Evolutionary conservation across 2,888 invertebrate genomes (phyloP).

Genomic region (Drosophila macrothrix): DNA sequence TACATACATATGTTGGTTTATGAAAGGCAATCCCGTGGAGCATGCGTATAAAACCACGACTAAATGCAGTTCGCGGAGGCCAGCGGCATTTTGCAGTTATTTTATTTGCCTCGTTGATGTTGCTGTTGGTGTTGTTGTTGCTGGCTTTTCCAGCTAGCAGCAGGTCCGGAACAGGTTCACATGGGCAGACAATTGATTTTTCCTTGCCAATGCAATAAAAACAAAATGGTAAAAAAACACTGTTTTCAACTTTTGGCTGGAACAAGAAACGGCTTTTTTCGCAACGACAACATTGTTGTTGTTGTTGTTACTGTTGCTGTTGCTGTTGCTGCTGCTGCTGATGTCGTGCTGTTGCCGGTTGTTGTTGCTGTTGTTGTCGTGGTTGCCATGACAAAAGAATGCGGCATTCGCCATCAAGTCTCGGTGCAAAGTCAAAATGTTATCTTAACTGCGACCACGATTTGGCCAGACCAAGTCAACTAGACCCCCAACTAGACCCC

Average conservation of each 20-base stretch:
- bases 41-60: slow-evolving; percentile 52
- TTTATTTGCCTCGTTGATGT: slow-evolving; percentile 33
- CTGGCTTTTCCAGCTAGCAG: slow-evolving; percentile 49
- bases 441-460: slow-evolving; percentile 77
- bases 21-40: slow-evolving; percentile 57
- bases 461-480: slow-evolving; percentile 59
- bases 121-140: slow-evolving; percentile 29
- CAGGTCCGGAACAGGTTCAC: slow-evolving; percentile 61
- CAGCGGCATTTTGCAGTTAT: slow-evolving; percentile 73
- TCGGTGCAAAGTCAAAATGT: slow-evolving; percentile 77
- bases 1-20: not conserved
- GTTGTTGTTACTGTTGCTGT: slow-evolving; percentile 29
- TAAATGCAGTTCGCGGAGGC: slow-evolving; percentile 31
- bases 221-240: slow-evolving; percentile 28
- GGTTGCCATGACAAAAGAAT: slow-evolving; percentile 82
- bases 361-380: slow-evolving; percentile 51
- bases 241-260: slow-evolving; percentile 59
- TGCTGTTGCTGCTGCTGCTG: slow-evolving; percentile 30
- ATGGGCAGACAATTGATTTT: slow-evolving; percentile 74
- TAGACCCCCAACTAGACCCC: slow-evolving; percentile 20
- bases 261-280: slow-evolving; percentile 72
- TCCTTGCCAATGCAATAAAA: slow-evolving; percentile 65
- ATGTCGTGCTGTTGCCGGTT: slow-evolving; percentile 71
- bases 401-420: slow-evolving; percentile 79
- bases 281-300: slow-evolving; percentile 18